A percentile compares a stretch with the other conserved stretches of the same genome.
Conservation (phyloP, 1,140 invertebrate species). For the Drosophila bipectinata region DNA sequence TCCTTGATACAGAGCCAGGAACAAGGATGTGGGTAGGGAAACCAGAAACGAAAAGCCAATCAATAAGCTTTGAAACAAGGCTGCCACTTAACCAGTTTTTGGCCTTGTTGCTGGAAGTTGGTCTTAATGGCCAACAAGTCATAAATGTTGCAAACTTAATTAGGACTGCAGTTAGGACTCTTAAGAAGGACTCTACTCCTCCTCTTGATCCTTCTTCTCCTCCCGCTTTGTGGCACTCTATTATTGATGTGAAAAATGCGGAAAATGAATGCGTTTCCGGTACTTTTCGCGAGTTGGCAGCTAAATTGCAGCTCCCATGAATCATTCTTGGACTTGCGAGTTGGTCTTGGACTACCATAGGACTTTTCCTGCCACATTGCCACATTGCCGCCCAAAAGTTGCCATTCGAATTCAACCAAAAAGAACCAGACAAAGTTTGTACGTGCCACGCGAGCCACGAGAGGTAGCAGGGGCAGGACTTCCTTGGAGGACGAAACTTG, state of each 20-base stretch:
- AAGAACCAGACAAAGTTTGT: constrained; percentile 74
- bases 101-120: background rate
- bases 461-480: background rate
- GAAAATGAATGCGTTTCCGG: constrained; percentile 81
- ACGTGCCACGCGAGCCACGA: constrained; percentile 61
- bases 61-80: constrained; percentile 8
- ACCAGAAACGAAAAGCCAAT: constrained; percentile 4
- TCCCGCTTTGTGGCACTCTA: constrained; percentile 50
- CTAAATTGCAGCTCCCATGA: constrained; percentile 77
- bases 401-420: constrained; percentile 28
- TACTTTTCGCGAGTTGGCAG: constrained; percentile 81
- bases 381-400: constrained; percentile 14
- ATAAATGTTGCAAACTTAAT: constrained; percentile 80
- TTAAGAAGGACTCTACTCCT: background rate
- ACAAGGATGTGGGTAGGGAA: background rate
- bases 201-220: background rate
- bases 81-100: constrained; percentile 9
- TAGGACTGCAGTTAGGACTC: constrained; percentile 43
- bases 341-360: constrained; percentile 1
- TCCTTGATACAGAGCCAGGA: background rate
- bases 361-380: constrained; percentile 5
- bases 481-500: constrained; percentile 35
- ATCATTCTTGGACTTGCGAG: constrained; percentile 51
- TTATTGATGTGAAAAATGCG: constrained; percentile 82
- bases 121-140: constrained; percentile 59